phyloP scores from a whole-genome alignment of 2,888 invertebrate genomes.

The Agriopis aurantiaria region DNA sequence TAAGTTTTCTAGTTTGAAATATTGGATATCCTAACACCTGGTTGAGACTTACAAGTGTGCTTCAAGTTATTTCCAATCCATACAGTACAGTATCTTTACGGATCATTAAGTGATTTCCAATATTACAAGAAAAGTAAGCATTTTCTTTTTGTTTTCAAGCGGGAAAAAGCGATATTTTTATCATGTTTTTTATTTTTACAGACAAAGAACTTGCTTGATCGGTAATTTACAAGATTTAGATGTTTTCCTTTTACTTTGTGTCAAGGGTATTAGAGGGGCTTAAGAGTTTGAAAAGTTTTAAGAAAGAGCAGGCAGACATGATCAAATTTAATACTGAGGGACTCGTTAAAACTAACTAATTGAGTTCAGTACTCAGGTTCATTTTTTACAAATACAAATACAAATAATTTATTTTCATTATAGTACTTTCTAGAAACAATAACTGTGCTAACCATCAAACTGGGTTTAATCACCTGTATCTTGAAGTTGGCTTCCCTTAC shows the following conservation, averaged over 20 bases:
- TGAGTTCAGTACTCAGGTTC: no score
- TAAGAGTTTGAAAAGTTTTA: not conserved
- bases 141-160: conserved; percentile 14
- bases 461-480: no score
- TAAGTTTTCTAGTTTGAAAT: not conserved
- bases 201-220: conserved; percentile 16
- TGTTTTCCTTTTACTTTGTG: conserved; percentile 21
- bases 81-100: conserved; percentile 19
- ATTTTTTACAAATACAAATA: no score
- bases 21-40: not conserved
- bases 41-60: conserved; percentile 1
- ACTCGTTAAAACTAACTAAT: no score
- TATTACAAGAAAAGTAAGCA: conserved; percentile 9
- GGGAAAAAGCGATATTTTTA: conserved; percentile 11
- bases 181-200: conserved; percentile 8
- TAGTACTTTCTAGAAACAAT: no score
- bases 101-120: conserved; percentile 25
- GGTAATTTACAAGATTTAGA: conserved; percentile 19
- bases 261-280: conserved; percentile 7
- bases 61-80: conserved; percentile 6
- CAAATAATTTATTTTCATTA: no score
- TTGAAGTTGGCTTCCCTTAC: no score
- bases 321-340: not conserved
- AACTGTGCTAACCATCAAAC: no score
- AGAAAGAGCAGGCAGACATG: not conserved